These are phyloP conservation scores for Anorthoa munda DNA, from an alignment of 2,888 invertebrate species.

Conservation along the genomic window DNA sequence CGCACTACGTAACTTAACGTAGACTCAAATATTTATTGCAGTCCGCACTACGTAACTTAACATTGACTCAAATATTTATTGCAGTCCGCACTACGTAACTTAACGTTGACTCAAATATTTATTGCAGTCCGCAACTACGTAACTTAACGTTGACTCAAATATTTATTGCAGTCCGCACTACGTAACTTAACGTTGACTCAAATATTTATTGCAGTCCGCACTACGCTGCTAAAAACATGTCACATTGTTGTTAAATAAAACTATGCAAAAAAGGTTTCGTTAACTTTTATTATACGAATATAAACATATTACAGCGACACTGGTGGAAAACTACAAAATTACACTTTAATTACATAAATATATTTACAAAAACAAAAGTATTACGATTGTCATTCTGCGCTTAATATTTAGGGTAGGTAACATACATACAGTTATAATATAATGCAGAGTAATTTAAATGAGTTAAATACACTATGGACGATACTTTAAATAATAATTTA, in stretches of 20 bases:
- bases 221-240: background rate
- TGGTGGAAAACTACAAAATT: constrained; percentile 88
- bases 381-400: constrained; percentile 65
- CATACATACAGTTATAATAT: constrained; percentile 59
- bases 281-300: constrained; percentile 87
- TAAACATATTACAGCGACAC: constrained; percentile 85
- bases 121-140: background rate
- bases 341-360: constrained; percentile 78
- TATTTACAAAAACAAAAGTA: constrained; percentile 79
- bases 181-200: no score
- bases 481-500: constrained; percentile 59
- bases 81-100: no score
- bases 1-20: no score
- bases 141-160: no score
- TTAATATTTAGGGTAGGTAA: constrained; percentile 70
- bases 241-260: constrained; percentile 54
- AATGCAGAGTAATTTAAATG: constrained; percentile 40
- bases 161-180: no score
- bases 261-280: constrained; percentile 71
- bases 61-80: no score
- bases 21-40: no score
- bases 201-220: background rate
- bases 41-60: no score
- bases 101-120: background rate
- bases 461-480: constrained; percentile 54